Percentiles rank a stretch among this genome's conserved stretches.
phyloP scores from a whole-genome alignment of 2,888 invertebrate species.

The Tinea semifulvella region DNA sequence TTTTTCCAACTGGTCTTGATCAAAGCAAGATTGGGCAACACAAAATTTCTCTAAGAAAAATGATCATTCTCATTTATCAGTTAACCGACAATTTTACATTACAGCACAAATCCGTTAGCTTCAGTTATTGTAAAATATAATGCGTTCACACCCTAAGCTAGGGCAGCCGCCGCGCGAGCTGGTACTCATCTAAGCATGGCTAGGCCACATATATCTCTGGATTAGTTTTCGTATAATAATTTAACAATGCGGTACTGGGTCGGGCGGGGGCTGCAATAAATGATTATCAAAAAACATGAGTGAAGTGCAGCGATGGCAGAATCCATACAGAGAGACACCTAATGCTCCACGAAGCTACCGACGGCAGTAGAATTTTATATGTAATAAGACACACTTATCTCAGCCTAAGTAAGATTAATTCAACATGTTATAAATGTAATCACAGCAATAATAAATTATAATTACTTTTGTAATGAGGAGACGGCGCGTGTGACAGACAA shows the following conservation, averaged over 20 bases:
- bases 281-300: constrained; percentile 10
- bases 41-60: too few species aligned
- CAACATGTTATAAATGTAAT: constrained; percentile 60
- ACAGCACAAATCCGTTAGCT: too few species aligned
- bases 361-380: constrained; percentile 34
- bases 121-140: background rate
- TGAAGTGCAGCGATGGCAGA: constrained; percentile 2
- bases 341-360: constrained; percentile 28
- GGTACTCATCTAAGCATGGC: constrained; percentile 6
- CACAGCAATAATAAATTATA: constrained; percentile 61
- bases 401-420: constrained; percentile 42
- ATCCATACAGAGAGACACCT: constrained; percentile 6
- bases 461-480: constrained; percentile 31
- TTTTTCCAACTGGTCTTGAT: too few species aligned
- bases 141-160: background rate
- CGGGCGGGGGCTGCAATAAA: constrained; percentile 2
- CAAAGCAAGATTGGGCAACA: too few species aligned
- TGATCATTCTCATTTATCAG: too few species aligned
- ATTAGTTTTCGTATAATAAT: background rate
- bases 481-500: constrained; percentile 26
- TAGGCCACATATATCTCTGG: constrained; percentile 11
- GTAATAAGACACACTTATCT: constrained; percentile 43
- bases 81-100: too few species aligned
- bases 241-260: constrained; percentile 5
- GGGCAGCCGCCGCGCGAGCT: background rate